Evolutionary conservation across 2,888 invertebrate genomes (phyloP), one percentile per base, ranked within the genome.

Genomic region (Herminia tarsipennalis): DNA sequence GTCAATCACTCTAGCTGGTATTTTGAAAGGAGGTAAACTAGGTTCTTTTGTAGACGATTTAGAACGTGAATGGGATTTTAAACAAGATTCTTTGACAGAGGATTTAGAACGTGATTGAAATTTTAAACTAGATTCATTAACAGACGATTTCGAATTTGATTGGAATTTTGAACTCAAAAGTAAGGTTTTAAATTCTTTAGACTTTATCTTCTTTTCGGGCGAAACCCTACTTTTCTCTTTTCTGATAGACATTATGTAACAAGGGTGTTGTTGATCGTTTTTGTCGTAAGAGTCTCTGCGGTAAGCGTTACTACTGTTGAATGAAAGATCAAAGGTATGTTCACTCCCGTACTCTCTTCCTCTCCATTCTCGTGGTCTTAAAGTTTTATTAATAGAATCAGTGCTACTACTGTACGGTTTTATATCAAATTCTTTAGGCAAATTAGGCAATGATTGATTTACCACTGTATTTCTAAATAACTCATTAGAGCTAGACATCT

Each of bases 161-260:
- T 29, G 18, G 12, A 24, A 10, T 35, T 29, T 56, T 1, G 56
- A 44, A 30, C 42, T 53, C 0, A 59, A 25, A 9, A 49, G 17
- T 3, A 59, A 16, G 27, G 56, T 56, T 5, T 63, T 66, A 21
- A 52, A 55, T 21, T 64, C 64, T 64, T 60, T 70, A 1, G 56
- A 17, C 16, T 56, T 63, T 0, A 44, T 46, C 61, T 66, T 76
- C 41, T 70, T 76, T 46, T 70, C 73, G 0, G 52, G 20, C 22
- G 65, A 60, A 33, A 67, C 56, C 44, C 65, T 74, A 0, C 66
- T 46, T 1, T 49, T 2, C 5, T 57, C 68, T 24, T 80, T 81
- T 45, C 74, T 81, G 1, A 83, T 55, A 1, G 81, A 80, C 64
- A 85, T 63, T 1, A 83, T 62, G 37, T 72, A 83, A 43, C 80